Evolutionary conservation across 2,888 invertebrate genomes (phyloP).

Genomic region (Himalopsyche japonica): DNA sequence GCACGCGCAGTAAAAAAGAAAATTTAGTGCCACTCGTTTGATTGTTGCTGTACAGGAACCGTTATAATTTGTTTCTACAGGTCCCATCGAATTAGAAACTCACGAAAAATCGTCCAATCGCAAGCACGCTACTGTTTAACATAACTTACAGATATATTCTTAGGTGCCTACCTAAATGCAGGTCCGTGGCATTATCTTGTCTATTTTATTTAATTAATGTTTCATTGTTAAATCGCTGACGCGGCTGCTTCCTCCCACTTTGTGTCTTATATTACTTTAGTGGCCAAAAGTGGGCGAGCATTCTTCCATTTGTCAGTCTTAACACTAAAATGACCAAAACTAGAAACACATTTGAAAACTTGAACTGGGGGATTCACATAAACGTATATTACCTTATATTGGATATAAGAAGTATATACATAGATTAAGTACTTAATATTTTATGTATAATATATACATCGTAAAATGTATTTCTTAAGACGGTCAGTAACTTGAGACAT

Average conservation of each 20-base stretch:
- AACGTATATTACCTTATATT: no score
- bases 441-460: no score
- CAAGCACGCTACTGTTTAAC: slow-evolving; percentile 2
- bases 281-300: slow-evolving; percentile 27
- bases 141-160: neutral
- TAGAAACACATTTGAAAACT: neutral
- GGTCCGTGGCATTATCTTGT: slow-evolving; percentile 33
- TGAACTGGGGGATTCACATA: neutral
- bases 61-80: slow-evolving; percentile 9
- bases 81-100: neutral
- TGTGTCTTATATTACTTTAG: slow-evolving; percentile 2
- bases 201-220: slow-evolving; percentile 39
- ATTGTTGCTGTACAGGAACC: neutral
- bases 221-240: slow-evolving; percentile 34
- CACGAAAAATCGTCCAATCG: slow-evolving; percentile 2
- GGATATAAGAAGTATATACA: no score
- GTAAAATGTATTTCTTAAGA: no score
- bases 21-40: neutral
- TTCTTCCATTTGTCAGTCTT: slow-evolving; percentile 19
- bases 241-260: slow-evolving; percentile 28
- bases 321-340: slow-evolving; percentile 9
- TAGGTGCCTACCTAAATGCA: slow-evolving; percentile 2
- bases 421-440: no score
- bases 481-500: no score
- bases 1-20: neutral